phyloP scores from a whole-genome alignment of 2,113 vertebrate species.

The Mungos mungo region DNA sequence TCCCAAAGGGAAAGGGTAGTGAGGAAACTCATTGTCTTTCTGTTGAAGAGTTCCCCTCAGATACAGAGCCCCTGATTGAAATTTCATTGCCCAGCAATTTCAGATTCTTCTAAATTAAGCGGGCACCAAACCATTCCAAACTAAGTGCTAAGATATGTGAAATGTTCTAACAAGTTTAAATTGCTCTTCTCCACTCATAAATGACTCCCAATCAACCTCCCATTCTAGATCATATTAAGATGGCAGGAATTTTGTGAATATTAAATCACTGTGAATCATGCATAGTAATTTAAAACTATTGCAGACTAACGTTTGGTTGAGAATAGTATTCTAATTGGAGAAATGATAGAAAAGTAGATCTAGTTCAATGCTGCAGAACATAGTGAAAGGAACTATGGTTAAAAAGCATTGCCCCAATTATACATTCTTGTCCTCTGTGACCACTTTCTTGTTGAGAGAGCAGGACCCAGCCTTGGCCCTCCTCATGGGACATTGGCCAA shows the following conservation, averaged over 20 bases:
- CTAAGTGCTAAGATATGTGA: conserved; percentile 58
- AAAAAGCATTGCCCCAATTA: neutral
- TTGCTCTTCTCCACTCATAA: conserved; percentile 70
- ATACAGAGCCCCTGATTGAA: conserved; percentile 53
- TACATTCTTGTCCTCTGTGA: neutral
- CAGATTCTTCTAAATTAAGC: conserved; percentile 68
- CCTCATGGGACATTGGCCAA: neutral
- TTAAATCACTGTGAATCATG: conserved; percentile 72
- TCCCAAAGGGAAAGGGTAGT: neutral
- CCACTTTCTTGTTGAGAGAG: neutral
- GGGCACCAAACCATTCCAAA: conserved; percentile 66
- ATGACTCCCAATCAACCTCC: conserved; percentile 73
- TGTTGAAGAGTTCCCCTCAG: neutral
- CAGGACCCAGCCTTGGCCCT: neutral
- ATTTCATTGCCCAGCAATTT: conserved; percentile 62
- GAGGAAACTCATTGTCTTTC: neutral
- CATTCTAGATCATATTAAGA: conserved; percentile 63
- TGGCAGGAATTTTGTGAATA: conserved; percentile 64
- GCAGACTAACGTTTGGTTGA: conserved; percentile 62
- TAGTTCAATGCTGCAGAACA: conserved; percentile 47
- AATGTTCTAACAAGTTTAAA: conserved; percentile 71
- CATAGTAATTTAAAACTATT: conserved; percentile 68
- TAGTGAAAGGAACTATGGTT: conserved; percentile 38
- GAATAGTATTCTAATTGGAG: conserved; percentile 66
- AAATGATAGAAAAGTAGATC: conserved; percentile 61